Base-by-base conservation (phyloP, 1,140 invertebrate genomes). In the Saxidomus purpurata region DNA sequence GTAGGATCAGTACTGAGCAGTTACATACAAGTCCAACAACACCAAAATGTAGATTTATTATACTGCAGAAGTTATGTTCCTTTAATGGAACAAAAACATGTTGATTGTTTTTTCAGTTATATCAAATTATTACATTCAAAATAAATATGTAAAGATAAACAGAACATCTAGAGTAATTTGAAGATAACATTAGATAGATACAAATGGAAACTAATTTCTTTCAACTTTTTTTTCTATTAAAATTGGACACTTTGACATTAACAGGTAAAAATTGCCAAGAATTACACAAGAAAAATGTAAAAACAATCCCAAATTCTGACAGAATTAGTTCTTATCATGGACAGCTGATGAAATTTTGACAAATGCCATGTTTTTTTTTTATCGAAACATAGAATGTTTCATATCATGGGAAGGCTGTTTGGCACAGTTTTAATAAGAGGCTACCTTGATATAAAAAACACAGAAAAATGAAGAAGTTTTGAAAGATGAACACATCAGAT, bases 301-400 rank as follows among this genome's bases (percentile, higher is more conserved):
- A 79, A 79, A 52, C 43, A 52, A 52, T 36, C 49, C 49, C 49
- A 49, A 34, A 34, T 59, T 55, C 76, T 79, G 47, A 55, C 43
- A 79, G 47, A 79, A 79, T 55, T 55, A 28, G 31, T 22, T 36
- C 25, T 79, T 79, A 79, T 79, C 76, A 31, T 36, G 1, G 28
- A 36, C 76, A 36, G 76, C 13, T 79, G 76, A 79, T 55, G 76
- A 79, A 79, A 49, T 79, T 79, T 79, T 79, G 76, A 79, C 28
- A 49, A 79, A 55, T 79, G 47, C 28, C 76, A 52, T 79, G 76
- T 79, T 52, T 55, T 77, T 74, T 74, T 69, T 13, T 52, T 31
- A 79, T 36, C 36, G 76, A 55, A 79, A 79, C 76, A 79, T 79
- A 79, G 55, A 79, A 49, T 52, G 76, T 36, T 52, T 79, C 34